Percentiles rank a stretch among this genome's conserved stretches.
Evolutionary conservation across 2,797 vertebrate species (phyloP).

Genomic region (Natrix natrix): DNA sequence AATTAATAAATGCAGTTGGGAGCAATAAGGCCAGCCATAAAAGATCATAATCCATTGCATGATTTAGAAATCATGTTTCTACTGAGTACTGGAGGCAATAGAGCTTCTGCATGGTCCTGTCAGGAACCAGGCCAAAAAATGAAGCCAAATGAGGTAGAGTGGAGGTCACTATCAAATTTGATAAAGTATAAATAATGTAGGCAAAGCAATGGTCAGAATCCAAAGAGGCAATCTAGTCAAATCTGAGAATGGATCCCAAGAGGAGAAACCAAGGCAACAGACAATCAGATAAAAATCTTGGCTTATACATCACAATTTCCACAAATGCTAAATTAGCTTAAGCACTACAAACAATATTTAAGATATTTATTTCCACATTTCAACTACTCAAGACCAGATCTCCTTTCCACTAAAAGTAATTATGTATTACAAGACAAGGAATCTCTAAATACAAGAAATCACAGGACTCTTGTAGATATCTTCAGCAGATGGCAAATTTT

Average conservation of each 20-base stretch:
- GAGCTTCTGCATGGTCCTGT: background rate
- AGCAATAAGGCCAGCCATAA: background rate
- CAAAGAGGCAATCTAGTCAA: background rate
- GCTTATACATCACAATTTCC: background rate
- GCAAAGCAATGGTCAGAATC: background rate
- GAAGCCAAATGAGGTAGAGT: background rate
- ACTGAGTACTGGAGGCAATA: background rate
- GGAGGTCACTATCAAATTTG: background rate
- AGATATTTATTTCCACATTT: background rate
- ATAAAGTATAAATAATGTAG: background rate
- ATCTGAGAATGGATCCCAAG: background rate
- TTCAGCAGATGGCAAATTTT: background rate
- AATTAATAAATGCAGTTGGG: constrained; percentile 8
- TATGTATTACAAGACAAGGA: background rate
- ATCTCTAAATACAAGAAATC: background rate
- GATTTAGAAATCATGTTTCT: background rate
- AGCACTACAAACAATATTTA: background rate
- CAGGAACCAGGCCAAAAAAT: background rate
- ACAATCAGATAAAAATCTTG: background rate
- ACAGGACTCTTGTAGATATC: background rate
- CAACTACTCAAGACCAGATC: background rate
- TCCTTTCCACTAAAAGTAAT: background rate
- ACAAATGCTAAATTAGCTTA: background rate
- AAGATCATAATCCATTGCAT: background rate
- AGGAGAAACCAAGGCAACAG: background rate